These are phyloP conservation scores for Strongylocentrotus purpuratus DNA, from an alignment of 35 echinoderm and acorn worm genomes.

Conservation along the genomic window DNA sequence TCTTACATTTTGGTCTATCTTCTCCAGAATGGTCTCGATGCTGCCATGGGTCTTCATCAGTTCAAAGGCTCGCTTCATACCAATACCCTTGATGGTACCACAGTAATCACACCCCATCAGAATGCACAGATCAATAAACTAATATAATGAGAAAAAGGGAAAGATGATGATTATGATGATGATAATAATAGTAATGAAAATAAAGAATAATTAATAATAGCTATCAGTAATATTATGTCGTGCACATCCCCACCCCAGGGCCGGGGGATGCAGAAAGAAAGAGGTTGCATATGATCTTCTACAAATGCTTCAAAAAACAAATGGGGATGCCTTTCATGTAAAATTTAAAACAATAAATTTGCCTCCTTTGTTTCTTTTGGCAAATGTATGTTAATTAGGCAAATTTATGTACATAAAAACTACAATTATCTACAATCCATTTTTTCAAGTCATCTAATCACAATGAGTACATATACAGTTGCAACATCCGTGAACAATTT, in stretches of 20 bases:
- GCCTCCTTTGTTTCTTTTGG: not conserved
- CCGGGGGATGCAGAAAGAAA: too few species aligned
- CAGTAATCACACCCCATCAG: constrained; percentile 99
- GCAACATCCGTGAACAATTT: too few species aligned
- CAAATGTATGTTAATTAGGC: too few species aligned
- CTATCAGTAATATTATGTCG: too few species aligned
- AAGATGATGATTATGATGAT: not conserved
- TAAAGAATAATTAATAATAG: too few species aligned
- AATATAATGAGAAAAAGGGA: constrained; percentile 31
- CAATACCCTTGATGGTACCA: constrained; percentile 91
- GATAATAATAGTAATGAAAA: too few species aligned
- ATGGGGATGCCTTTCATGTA: not conserved
- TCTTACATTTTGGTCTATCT: constrained; percentile 81
- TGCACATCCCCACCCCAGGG: too few species aligned
- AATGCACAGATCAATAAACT: constrained; percentile 99
- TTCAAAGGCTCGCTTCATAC: constrained; percentile 93
- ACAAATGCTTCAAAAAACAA: not conserved
- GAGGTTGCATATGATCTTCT: too few species aligned
- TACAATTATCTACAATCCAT: too few species aligned
- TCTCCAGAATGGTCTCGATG: constrained; percentile 79
- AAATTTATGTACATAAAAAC: too few species aligned
- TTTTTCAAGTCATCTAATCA: too few species aligned
- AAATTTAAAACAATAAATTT: not conserved
- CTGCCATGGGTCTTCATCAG: constrained; percentile 87
- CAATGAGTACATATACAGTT: too few species aligned